These are phyloP conservation scores for Drosophila bifasciata DNA, from an alignment of 1,140 invertebrate genomes.

Conservation along the genomic window DNA sequence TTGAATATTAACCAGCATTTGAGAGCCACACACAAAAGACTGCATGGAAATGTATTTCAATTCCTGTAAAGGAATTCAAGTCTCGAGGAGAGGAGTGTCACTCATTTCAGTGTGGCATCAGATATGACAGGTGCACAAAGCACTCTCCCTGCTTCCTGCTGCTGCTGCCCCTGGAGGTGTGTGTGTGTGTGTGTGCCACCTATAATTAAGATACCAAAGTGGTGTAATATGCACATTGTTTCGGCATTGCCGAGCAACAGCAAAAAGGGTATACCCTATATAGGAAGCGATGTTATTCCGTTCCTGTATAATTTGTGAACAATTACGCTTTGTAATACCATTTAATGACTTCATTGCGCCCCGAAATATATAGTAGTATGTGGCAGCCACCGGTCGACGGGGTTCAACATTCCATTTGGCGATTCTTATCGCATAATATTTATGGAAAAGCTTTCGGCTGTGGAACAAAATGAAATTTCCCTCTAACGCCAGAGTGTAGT, in stretches of 20 bases:
- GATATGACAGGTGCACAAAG: slow-evolving; percentile 71
- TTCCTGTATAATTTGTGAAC: slow-evolving; percentile 76
- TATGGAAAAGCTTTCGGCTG: slow-evolving; percentile 37
- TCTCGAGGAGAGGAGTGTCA: slow-evolving; percentile 53
- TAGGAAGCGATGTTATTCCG: slow-evolving; percentile 47
- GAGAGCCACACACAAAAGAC: slow-evolving; percentile 7
- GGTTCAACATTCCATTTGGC: slow-evolving; percentile 52
- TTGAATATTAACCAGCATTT: slow-evolving; percentile 78
- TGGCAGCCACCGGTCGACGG: slow-evolving; percentile 16
- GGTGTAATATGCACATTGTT: slow-evolving; percentile 73
- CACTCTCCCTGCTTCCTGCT: neutral
- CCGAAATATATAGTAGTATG: slow-evolving; percentile 41
- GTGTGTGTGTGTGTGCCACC: slow-evolving; percentile 45
- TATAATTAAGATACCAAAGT: slow-evolving; percentile 77
- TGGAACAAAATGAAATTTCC: slow-evolving; percentile 20
- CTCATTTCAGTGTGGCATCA: slow-evolving; percentile 49
- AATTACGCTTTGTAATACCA: slow-evolving; percentile 82
- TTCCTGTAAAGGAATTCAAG: slow-evolving; percentile 21
- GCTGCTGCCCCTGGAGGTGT: neutral
- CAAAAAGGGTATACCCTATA: slow-evolving; percentile 37
- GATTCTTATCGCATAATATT: slow-evolving; percentile 54
- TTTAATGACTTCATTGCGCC: slow-evolving; percentile 78
- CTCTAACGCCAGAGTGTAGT: neutral
- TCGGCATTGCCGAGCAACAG: slow-evolving; percentile 33
- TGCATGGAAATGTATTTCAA: slow-evolving; percentile 52